These are phyloP conservation scores for Octodon degus DNA, from an alignment of 2,113 vertebrate genomes.

Conservation along the genomic window DNA sequence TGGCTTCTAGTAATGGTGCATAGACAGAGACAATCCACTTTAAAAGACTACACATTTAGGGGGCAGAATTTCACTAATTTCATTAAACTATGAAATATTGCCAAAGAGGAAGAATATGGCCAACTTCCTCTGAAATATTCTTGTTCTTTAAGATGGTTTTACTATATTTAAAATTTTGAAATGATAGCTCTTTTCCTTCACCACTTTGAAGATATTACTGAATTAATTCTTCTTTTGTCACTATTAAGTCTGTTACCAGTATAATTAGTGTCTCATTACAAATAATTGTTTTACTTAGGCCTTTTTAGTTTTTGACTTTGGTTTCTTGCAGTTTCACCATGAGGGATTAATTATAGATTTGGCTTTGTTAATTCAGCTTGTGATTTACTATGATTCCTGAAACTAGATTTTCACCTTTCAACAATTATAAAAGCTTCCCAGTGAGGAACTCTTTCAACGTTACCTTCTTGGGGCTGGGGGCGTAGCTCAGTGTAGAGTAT, in stretches of 20 bases:
- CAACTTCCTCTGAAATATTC: background rate
- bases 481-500: background rate
- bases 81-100: background rate
- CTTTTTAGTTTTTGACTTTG: slow-evolving; percentile 26
- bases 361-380: background rate
- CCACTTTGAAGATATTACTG: background rate
- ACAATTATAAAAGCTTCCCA: background rate
- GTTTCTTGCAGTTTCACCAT: background rate
- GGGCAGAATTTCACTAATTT: slow-evolving; percentile 12
- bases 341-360: background rate
- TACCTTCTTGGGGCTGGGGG: background rate
- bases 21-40: background rate
- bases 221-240: background rate
- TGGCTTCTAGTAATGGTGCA: background rate
- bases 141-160: background rate
- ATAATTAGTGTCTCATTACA: background rate
- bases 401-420: background rate
- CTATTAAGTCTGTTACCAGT: background rate
- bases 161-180: background rate
- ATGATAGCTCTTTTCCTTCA: background rate
- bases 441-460: background rate
- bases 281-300: background rate
- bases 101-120: background rate
- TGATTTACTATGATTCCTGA: background rate
- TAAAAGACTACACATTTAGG: background rate